Conservation (phyloP, 1,140 invertebrate species). For the Calliphora vicina region DNA sequence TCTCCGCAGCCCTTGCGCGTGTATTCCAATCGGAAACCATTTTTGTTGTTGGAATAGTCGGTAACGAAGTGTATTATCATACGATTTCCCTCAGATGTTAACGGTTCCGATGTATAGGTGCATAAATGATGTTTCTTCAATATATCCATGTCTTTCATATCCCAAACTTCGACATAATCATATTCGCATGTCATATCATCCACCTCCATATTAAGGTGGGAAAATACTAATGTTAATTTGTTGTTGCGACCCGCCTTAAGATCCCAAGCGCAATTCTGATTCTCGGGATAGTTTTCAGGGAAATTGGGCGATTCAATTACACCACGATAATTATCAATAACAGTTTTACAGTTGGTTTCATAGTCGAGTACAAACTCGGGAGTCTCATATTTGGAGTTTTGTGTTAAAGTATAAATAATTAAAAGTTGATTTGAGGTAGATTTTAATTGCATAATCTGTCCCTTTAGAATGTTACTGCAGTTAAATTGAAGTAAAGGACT, state of each 20-base stretch:
- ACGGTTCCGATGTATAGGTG: not conserved
- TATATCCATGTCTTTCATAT: conserved; percentile 54
- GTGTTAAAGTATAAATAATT: conserved; percentile 43
- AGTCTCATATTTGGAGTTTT: not conserved
- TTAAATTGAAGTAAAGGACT: conserved; percentile 38
- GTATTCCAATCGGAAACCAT: conserved; percentile 66
- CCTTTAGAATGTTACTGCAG: conserved; percentile 37
- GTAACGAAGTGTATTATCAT: conserved; percentile 66
- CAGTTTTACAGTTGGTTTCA: conserved; percentile 66
- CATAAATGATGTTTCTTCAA: conserved; percentile 66
- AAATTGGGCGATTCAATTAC: conserved; percentile 77
- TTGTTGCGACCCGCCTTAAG: conserved; percentile 74
- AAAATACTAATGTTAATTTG: conserved; percentile 76
- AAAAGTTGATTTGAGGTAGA: conserved; percentile 50
- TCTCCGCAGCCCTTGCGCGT: conserved; percentile 62
- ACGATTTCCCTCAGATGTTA: conserved; percentile 49
- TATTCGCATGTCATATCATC: conserved; percentile 61
- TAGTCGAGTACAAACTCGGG: conserved; percentile 49
- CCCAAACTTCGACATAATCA: conserved; percentile 67
- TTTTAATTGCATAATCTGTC: not conserved
- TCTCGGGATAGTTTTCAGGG: conserved; percentile 69
- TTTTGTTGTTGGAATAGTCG: conserved; percentile 57
- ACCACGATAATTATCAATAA: conserved; percentile 44
- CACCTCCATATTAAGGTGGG: conserved; percentile 74
- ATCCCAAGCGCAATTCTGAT: conserved; percentile 77